phyloP scores from a whole-genome alignment of 2,888 invertebrate genomes.

The Gastracanthus pulcherrimus region DNA sequence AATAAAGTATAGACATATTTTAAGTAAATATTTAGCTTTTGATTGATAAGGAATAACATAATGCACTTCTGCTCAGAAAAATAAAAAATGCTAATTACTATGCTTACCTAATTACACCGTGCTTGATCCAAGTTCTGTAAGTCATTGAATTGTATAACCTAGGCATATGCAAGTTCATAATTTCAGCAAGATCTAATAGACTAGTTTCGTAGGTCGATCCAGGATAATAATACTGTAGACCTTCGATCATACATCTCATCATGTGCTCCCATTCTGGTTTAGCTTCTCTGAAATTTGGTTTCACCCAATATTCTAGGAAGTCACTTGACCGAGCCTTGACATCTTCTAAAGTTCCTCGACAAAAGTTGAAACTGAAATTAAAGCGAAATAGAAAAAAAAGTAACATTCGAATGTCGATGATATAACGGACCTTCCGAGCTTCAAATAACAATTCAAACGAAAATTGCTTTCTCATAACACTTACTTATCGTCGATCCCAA shows the following conservation, averaged over 20 bases:
- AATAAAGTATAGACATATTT: too few species aligned
- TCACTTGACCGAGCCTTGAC: slow-evolving; percentile 68
- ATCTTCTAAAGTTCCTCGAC: slow-evolving; percentile 72
- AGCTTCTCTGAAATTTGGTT: slow-evolving; percentile 70
- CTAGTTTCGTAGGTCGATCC: slow-evolving; percentile 66
- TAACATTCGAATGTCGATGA: not conserved
- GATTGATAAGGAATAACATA: too few species aligned
- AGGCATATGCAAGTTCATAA: slow-evolving; percentile 68
- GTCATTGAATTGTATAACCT: slow-evolving; percentile 63
- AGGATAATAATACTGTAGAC: slow-evolving; percentile 69
- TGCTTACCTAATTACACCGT: slow-evolving; percentile 60
- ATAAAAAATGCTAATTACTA: not conserved
- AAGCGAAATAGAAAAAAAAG: not conserved
- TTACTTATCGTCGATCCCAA: slow-evolving; percentile 77
- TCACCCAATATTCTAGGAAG: slow-evolving; percentile 69
- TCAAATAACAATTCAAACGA: not conserved
- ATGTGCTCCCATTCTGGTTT: slow-evolving; percentile 76
- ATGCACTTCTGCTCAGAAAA: not conserved
- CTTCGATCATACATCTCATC: slow-evolving; percentile 73
- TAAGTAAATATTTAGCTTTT: not conserved
- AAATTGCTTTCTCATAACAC: too few species aligned
- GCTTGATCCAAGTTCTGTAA: slow-evolving; percentile 61
- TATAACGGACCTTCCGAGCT: too few species aligned
- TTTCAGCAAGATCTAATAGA: slow-evolving; percentile 69
- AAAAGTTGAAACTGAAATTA: slow-evolving; percentile 73